A percentile compares a stretch with the other conserved stretches of the same genome.
Evolutionary conservation across 2,113 vertebrate species (phyloP).

Genomic region (Pterocles orientalis): DNA sequence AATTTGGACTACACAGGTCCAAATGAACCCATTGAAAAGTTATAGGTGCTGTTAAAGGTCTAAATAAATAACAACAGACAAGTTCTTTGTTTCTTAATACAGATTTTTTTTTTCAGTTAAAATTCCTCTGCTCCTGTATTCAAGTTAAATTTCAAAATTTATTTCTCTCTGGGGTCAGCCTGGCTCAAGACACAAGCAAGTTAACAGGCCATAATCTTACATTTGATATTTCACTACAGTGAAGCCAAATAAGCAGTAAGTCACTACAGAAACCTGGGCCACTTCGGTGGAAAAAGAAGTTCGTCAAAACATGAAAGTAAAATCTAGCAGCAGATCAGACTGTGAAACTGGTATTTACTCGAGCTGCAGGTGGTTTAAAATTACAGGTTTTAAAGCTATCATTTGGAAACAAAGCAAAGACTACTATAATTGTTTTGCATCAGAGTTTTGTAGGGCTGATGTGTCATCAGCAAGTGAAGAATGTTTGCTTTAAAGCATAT

Average conservation of each 20-base stretch:
- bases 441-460: not conserved
- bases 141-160: not conserved
- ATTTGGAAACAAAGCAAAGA: constrained; percentile 44
- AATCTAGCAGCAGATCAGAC: not conserved
- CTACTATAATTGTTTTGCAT: constrained; percentile 15
- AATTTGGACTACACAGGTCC: not conserved
- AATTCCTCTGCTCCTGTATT: not conserved
- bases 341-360: constrained; percentile 47
- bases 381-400: constrained; percentile 50
- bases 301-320: not conserved
- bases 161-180: not conserved
- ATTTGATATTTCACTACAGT: not conserved
- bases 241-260: not conserved
- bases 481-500: not conserved
- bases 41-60: not conserved
- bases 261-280: not conserved
- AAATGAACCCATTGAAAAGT: not conserved
- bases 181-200: too few species aligned
- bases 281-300: not conserved
- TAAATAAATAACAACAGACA: not conserved
- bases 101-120: not conserved
- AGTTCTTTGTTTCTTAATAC: not conserved
- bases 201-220: not conserved
- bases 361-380: constrained; percentile 60
- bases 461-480: not conserved